Evolutionary conservation across 1,140 invertebrate species (phyloP), one percentile per base, ranked within the genome.

Genomic region (Teleopsis dalmanni): DNA sequence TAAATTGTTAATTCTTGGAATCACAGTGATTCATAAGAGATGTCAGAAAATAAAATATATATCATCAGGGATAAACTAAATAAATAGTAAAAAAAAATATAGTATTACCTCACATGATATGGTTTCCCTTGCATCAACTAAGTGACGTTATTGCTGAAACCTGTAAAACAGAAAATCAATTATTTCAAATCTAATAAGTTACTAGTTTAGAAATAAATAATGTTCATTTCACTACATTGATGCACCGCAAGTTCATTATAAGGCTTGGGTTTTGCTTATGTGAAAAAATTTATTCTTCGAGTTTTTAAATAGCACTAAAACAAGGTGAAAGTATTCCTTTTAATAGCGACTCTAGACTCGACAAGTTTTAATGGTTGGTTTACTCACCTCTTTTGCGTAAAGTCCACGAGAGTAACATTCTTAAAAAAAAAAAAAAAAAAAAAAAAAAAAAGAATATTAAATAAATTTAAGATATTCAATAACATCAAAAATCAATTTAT

Each of bases 231-330:
- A 45, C 64, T 53, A 61, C 47, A 50, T 59, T 65, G 64, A 67
- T 63, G 65, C 65, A 60, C 65, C 62, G 60, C 61, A 68, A 68
- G 61, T 55, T 27, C 18, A 27, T 21, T 36, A 13, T 27, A 2
- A 42, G 58, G 58, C 61, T 67, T 67, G 58, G 65, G 60, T 68
- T 65, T 57, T 68, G 65, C 65, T 68, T 68, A 65, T 42, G 59
- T 51, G 56, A 63, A 67, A 56, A 51, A 33, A 51, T 36, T 65
- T 65, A 18, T 13, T 68, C 56, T 68, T 29, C 62, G 65, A 68
- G 38, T 58, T 61, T 49, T 48, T 57, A 60, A 62, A 62, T 65
- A 67, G 64, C 64, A 67, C 64, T 67, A 64, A 58, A 53, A 59
- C 64, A 67, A 66, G 61, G 59, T 18, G 57, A 18, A 22, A 47